Base-by-base conservation (phyloP, 2,113 vertebrate genomes). In the Calyptommatus sinebrachiatus region DNA sequence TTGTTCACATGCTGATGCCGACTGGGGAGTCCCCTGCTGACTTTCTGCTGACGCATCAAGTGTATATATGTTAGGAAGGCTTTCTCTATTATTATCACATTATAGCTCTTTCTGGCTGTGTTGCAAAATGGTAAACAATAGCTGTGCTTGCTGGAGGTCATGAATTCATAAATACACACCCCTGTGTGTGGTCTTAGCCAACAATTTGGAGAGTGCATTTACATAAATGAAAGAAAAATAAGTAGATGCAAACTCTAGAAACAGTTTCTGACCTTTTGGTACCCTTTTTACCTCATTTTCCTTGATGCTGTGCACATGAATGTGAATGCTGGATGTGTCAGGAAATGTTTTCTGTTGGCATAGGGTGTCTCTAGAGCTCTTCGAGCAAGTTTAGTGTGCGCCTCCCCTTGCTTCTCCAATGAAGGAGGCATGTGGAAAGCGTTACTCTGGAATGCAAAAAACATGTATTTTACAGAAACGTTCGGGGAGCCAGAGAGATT, bases 61-160 rank as follows among this genome's bases (percentile, higher is more conserved):
- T 88, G 89, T 86, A 20, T 46, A 87, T 85, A 88, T 70, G 92
- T 90, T 83, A 86, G 88, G 89, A 81, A 76, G 70, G 53, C 90
- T 92, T 88, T 86, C 50, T 84, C 84, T 93, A 57, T 89, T 88
- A 92, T 93, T 93, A 91, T 91, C 90, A 81, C 83, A 91, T 91
- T 93, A 90, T 86, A 88, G 81, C 72, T 85, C 61, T 81, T 87
- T 84, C 83, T 84, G 83, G 66, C 77, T 85, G 79, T 79, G 86
- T 91, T 71, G 57, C 80, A 83, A 81, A 73, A 73, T 90, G 86
- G 87, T 90, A 92, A 92, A 91, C 90, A 91, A 88, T 89, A 69
- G 65, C 88, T 76, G 12, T 78, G 80, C 83, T 91, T 84, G 85
- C 88, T 87, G 80, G 90, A 89, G 81, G 87, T 91, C 85, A 84